phyloP scores from a whole-genome alignment of 2,888 invertebrate species.

The Ditula angustiorana region DNA sequence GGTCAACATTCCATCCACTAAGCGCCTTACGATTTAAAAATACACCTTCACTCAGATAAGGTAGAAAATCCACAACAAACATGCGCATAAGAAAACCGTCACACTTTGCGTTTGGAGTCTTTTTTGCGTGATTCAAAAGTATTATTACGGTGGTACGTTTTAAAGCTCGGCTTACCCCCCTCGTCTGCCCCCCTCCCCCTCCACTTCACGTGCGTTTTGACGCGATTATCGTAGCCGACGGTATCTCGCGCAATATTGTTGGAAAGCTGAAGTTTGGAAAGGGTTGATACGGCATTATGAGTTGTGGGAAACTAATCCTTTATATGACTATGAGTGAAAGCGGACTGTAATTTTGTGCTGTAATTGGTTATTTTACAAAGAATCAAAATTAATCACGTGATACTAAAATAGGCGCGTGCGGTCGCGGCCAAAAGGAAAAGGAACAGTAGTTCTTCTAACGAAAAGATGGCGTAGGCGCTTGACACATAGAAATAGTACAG shows the following conservation, averaged over 20 bases:
- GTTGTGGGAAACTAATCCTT: too few species aligned
- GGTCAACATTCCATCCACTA: slow-evolving; percentile 21
- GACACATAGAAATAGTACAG: too few species aligned
- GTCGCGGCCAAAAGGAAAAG: too few species aligned
- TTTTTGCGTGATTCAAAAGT: not conserved
- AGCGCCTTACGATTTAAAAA: slow-evolving; percentile 59
- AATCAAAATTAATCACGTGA: too few species aligned
- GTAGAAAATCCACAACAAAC: slow-evolving; percentile 30
- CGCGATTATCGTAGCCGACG: slow-evolving; percentile 83
- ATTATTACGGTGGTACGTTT: slow-evolving; percentile 66
- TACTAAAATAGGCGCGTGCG: too few species aligned
- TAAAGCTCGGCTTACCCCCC: slow-evolving; percentile 78
- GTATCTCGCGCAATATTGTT: slow-evolving; percentile 84
- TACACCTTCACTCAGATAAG: slow-evolving; percentile 79
- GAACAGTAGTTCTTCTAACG: too few species aligned
- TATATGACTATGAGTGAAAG: too few species aligned
- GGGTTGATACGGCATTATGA: slow-evolving; percentile 17
- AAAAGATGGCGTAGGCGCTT: too few species aligned
- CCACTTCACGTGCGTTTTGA: slow-evolving; percentile 85
- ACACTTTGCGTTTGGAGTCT: not conserved
- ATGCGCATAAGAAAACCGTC: not conserved
- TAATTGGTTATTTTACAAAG: too few species aligned
- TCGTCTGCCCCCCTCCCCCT: slow-evolving; percentile 49
- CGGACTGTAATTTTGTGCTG: too few species aligned
- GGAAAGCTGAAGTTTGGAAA: slow-evolving; percentile 49